phyloP scores from a whole-genome alignment of 2,797 vertebrate genomes.

The Pangasius sanitwongsei region DNA sequence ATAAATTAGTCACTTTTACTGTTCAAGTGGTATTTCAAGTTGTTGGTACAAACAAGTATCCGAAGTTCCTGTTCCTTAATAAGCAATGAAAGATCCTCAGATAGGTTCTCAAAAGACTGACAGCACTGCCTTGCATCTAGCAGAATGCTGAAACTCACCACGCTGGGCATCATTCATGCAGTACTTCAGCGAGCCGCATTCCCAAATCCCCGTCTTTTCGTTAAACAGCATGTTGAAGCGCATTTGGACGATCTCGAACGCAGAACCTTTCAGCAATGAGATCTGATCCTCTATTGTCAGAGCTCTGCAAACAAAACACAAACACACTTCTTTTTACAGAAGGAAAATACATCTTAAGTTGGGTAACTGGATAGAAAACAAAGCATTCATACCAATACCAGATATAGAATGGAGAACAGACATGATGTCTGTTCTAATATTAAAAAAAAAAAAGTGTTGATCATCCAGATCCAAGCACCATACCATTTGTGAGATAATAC shows the following conservation, averaged over 20 bases:
- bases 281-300: conserved; percentile 74
- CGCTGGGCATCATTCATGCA: conserved; percentile 70
- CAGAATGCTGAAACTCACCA: conserved; percentile 58
- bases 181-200: conserved; percentile 70
- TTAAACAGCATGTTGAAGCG: conserved; percentile 78
- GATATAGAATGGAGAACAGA: neutral
- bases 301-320: conserved; percentile 55
- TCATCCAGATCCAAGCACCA: neutral
- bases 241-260: conserved; percentile 73
- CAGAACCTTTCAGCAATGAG: conserved; percentile 71
- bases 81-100: neutral
- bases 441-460: neutral
- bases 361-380: neutral
- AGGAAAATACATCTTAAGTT: neutral
- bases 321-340: neutral
- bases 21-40: neutral
- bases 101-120: neutral
- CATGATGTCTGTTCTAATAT: neutral
- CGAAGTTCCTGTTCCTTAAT: neutral
- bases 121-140: neutral
- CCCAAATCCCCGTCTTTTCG: conserved; percentile 65
- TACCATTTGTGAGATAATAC: neutral
- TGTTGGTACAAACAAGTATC: neutral
- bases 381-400: neutral
- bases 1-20: neutral